A percentile compares a stretch with the other conserved stretches of the same genome.
Conservation (phyloP, 2,888 invertebrate species). For the Chrysina gloriosa region DNA sequence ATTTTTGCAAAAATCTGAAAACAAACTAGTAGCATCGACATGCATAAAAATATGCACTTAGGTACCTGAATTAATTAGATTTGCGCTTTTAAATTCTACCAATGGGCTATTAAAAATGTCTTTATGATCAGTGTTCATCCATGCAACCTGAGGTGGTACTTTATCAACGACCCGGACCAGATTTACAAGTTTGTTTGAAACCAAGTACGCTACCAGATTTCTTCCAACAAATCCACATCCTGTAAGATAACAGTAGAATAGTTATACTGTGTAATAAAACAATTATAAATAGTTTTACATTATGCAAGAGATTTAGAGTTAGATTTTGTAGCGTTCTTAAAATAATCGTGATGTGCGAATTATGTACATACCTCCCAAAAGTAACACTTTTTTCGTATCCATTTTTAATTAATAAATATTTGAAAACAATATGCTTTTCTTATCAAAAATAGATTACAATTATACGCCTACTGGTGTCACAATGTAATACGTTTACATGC, state of each 20-base stretch:
- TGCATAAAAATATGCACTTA: conserved; percentile 6
- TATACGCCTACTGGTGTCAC: conserved; percentile 6
- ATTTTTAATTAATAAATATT: conserved; percentile 42
- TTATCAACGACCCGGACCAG: conserved; percentile 88
- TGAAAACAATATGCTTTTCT: not conserved
- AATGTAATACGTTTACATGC: not conserved
- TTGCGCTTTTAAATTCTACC: conserved; percentile 91
- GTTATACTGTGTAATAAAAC: conserved; percentile 4
- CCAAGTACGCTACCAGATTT: conserved; percentile 84
- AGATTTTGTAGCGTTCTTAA: conserved; percentile 62
- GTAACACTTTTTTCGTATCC: conserved; percentile 56
- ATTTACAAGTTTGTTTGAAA: conserved; percentile 80
- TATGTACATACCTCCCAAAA: conserved; percentile 55
- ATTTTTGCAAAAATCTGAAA: conserved; percentile 74
- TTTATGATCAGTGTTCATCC: conserved; percentile 82
- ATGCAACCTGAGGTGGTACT: conserved; percentile 92
- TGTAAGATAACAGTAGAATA: conserved; percentile 62
- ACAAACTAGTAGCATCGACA: not conserved
- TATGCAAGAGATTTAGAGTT: conserved; percentile 18
- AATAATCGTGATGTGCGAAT: conserved; percentile 48
- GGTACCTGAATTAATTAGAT: conserved; percentile 89
- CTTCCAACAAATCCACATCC: conserved; percentile 96
- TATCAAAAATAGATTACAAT: conserved; percentile 2
- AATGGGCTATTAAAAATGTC: conserved; percentile 78
- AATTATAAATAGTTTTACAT: conserved; percentile 27